Evolutionary conservation across 2,113 vertebrate genomes (phyloP), one percentile per base, ranked within the genome.

Genomic region (Stomatorhinus ivindoensis): DNA sequence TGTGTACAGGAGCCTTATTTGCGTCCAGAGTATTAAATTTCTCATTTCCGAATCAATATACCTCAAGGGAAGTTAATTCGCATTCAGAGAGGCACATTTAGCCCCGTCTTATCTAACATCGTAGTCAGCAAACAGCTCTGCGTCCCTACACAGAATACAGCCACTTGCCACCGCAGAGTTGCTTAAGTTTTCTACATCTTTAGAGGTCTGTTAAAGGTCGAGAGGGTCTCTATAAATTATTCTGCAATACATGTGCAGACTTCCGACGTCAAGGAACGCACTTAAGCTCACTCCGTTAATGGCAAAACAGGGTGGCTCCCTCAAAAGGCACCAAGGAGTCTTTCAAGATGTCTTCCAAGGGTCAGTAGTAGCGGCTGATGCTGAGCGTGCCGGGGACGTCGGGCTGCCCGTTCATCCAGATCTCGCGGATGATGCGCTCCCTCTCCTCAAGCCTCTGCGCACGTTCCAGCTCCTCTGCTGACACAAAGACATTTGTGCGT

Each of bases 351-450:
- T 7, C 39, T 46, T 31, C 42, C n/a, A 19, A 7, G 53, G 9
- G 8, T 94, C 91, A 98, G 93, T 97, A 97, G 94, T 98, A 98
- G 92, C 96, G 96, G 92, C 97, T 97, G 89, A 97, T 96, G 93
- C 96, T 97, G 88, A 96, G 95, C 92, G 97, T 97, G 73, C 96
- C 96, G 0, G 96, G 96, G 87, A 97, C 96, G 91, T 97, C 97
- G 0, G 97, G 96, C 89, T 98, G 97, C 10, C 97, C 97, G 0
- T 98, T 98, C 96, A 97, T 97, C 97, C 97, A 98, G 94, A 98
- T 98, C 93, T 98, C 97, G 44, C 97, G 92, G 89, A 98, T 96
- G 90, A 98, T 97, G 89, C 97, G 95, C 89, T 98, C 97, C 31
- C 97, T 94, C 91, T 98, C 97, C 89, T 98, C 97, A 69, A 98